phyloP scores from a whole-genome alignment of 1,140 invertebrate genomes.

The Prorops nasuta region DNA sequence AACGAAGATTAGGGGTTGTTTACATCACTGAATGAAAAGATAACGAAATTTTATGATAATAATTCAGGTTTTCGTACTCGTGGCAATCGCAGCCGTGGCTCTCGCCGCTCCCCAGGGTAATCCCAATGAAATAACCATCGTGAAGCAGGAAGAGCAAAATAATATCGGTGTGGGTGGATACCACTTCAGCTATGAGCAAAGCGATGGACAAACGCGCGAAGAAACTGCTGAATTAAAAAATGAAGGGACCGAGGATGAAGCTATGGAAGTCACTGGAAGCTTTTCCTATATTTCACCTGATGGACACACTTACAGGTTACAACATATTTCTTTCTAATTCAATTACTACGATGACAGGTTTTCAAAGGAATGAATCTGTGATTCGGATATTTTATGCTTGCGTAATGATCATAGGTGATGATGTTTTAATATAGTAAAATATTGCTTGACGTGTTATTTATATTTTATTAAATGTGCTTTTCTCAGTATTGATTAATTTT shows the following conservation, averaged over 20 bases:
- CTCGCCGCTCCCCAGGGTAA: constrained; percentile 41
- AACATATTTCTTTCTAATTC: not conserved
- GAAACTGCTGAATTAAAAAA: constrained; percentile 51
- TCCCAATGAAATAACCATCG: constrained; percentile 47
- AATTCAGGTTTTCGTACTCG: constrained; percentile 37
- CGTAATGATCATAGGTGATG: no score
- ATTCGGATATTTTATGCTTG: no score
- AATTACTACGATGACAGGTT: no score
- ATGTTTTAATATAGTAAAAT: no score
- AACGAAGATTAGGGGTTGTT: no score
- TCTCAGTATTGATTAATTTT: no score
- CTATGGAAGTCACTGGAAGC: constrained; percentile 46
- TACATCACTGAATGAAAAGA: no score
- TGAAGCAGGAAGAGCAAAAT: constrained; percentile 50
- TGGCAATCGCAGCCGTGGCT: constrained; percentile 29
- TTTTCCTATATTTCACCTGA: constrained; percentile 48
- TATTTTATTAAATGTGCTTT: no score
- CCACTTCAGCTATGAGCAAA: constrained; percentile 53
- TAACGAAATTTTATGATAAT: constrained; percentile 2
- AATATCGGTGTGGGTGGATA: constrained; percentile 54
- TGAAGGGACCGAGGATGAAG: constrained; percentile 49
- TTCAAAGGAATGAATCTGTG: no score
- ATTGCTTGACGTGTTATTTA: no score
- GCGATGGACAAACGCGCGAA: constrained; percentile 52
- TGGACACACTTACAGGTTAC: constrained; percentile 46